These are phyloP conservation scores for Temnothorax ravouxi DNA, from an alignment of 2,888 invertebrate species.

Conservation along the genomic window DNA sequence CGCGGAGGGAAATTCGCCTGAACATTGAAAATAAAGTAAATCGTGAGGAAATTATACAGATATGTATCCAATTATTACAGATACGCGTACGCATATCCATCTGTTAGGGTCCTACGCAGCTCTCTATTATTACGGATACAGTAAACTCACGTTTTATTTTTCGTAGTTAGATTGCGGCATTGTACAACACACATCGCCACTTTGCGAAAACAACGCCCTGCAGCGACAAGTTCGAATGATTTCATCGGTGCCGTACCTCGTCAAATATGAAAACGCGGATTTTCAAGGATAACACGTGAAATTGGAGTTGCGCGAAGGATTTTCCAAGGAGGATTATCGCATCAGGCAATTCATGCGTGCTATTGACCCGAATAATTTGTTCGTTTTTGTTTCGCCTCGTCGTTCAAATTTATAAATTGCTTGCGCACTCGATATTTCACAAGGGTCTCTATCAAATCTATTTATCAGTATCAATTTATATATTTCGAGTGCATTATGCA, in stretches of 20 bases:
- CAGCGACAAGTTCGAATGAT: background rate
- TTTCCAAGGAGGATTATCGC: slow-evolving; percentile 44
- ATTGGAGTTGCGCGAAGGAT: slow-evolving; percentile 39
- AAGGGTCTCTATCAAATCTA: background rate
- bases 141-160: slow-evolving; percentile 24
- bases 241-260: background rate
- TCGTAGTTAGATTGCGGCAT: background rate
- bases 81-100: background rate
- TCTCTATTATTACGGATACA: background rate
- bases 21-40: background rate
- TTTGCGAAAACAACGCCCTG: slow-evolving; percentile 6
- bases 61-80: background rate
- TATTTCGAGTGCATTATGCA: slow-evolving; percentile 19
- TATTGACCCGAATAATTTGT: slow-evolving; percentile 29
- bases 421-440: background rate
- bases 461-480: background rate
- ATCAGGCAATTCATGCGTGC: slow-evolving; percentile 14
- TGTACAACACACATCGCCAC: background rate
- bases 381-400: background rate
- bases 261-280: slow-evolving; percentile 36
- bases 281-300: slow-evolving; percentile 46
- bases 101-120: too few relatives aligned
- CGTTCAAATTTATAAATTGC: slow-evolving; percentile 9
- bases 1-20: background rate
- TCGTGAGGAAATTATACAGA: background rate